Conservation (phyloP, 1,140 invertebrate genomes). For the Plutomurus gul region DNA sequence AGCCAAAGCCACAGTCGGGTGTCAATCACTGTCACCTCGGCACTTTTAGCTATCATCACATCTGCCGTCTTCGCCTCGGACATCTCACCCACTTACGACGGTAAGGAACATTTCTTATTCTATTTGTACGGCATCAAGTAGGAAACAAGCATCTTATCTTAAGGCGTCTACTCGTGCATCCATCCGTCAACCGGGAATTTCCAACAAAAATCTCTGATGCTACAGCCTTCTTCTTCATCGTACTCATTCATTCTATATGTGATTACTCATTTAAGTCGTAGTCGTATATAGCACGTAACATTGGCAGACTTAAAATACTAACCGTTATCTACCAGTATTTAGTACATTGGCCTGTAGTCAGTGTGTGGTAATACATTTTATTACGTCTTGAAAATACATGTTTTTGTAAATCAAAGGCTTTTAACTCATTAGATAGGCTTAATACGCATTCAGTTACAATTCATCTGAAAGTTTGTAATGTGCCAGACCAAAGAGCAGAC, state of each 20-base stretch:
- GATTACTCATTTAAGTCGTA: conserved; percentile 14
- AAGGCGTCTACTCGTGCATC: not conserved
- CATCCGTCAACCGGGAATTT: no score
- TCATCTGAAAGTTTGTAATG: not conserved
- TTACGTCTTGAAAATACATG: no score
- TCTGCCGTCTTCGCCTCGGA: conserved; percentile 50
- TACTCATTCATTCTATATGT: not conserved
- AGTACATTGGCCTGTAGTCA: not conserved
- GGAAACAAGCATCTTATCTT: not conserved
- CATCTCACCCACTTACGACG: conserved; percentile 49
- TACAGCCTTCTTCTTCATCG: not conserved
- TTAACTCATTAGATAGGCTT: no score
- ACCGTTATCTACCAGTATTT: not conserved
- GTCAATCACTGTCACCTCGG: conserved; percentile 53
- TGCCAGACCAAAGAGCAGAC: not conserved
- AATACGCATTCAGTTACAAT: no score
- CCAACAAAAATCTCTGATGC: no score
- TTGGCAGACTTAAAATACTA: not conserved
- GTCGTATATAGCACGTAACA: not conserved
- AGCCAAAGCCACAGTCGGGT: conserved; percentile 36
- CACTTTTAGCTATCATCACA: conserved; percentile 51
- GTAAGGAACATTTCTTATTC: conserved; percentile 41
- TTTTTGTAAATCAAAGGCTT: no score
- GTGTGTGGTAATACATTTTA: no score
- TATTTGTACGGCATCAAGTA: no score